phyloP scores from a whole-genome alignment of 2,888 invertebrate genomes.

The Bedellia somnulentella region DNA sequence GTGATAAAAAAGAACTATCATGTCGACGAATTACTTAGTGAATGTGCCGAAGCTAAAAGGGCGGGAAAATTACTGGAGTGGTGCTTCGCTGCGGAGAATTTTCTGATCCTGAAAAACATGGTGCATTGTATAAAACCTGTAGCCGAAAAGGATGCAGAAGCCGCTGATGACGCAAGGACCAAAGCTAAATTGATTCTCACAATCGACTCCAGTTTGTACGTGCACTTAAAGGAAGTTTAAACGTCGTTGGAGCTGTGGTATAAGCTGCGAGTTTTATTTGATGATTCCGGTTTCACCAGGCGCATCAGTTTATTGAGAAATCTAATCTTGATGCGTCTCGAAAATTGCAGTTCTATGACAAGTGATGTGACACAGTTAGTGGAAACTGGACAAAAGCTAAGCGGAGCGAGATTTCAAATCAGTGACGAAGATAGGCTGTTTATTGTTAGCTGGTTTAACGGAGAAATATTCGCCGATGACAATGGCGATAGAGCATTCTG shows the following conservation, averaged over 20 bases:
- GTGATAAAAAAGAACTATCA: too few relatives aligned
- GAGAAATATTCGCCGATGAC: constrained; percentile 6
- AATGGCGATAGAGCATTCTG: too few relatives aligned
- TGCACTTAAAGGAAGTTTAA: constrained; percentile 13
- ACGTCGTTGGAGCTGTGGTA: constrained; percentile 13
- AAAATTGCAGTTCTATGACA: constrained; percentile 15
- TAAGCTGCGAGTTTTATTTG: constrained; percentile 10
- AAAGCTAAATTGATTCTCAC: constrained; percentile 14
- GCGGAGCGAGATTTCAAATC: constrained; percentile 16
- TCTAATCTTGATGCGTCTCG: constrained; percentile 9
- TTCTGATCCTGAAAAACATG: constrained; percentile 5
- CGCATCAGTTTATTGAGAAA: constrained; percentile 13
- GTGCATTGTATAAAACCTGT: constrained; percentile 1
- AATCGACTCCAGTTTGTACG: constrained; percentile 10
- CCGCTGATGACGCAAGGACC: constrained; percentile 11
- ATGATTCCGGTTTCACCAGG: constrained; percentile 16
- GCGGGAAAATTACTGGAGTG: constrained; percentile 9
- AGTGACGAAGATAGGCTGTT: constrained; percentile 4
- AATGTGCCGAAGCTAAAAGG: constrained; percentile 9
- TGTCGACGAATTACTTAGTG: constrained; percentile 6
- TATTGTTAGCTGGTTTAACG: constrained; percentile 14
- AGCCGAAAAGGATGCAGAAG: neutral
- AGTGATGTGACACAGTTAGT: constrained; percentile 16
- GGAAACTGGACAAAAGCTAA: constrained; percentile 14
- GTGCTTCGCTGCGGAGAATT: constrained; percentile 8